Evolutionary conservation across 2,113 vertebrate species (phyloP).

Genomic region (Emydocephalus ijimae): DNA sequence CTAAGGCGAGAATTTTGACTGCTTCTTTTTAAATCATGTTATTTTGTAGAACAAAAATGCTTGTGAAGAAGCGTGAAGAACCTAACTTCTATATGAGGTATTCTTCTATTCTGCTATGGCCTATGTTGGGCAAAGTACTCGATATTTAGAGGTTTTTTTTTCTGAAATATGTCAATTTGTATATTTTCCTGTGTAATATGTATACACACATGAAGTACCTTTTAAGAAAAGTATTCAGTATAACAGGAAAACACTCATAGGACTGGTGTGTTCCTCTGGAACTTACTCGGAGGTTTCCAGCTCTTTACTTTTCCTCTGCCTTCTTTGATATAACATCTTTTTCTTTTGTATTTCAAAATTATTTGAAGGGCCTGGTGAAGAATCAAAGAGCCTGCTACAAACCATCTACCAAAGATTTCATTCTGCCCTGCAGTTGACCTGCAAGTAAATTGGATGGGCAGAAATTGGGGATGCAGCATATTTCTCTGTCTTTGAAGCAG

Average conservation of each 20-base stretch:
- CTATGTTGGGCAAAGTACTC: neutral
- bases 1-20: neutral
- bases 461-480: fast-evolving
- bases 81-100: neutral
- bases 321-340: neutral
- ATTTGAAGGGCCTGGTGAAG: neutral
- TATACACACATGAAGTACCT: neutral
- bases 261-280: neutral
- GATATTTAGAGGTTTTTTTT: neutral
- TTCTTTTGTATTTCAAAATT: neutral
- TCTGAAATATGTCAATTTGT: neutral
- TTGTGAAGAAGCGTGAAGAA: neutral
- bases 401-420: neutral
- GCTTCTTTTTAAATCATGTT: neutral
- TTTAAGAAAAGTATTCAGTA: neutral
- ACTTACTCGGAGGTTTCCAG: neutral
- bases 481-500: neutral
- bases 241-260: neutral
- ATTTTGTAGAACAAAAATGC: neutral
- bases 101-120: neutral
- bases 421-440: neutral
- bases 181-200: neutral
- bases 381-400: neutral
- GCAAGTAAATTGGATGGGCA: neutral
- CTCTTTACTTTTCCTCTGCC: neutral